Evolutionary conservation across 2,113 vertebrate species (phyloP).

Genomic region (Callocephalon fimbriatum): DNA sequence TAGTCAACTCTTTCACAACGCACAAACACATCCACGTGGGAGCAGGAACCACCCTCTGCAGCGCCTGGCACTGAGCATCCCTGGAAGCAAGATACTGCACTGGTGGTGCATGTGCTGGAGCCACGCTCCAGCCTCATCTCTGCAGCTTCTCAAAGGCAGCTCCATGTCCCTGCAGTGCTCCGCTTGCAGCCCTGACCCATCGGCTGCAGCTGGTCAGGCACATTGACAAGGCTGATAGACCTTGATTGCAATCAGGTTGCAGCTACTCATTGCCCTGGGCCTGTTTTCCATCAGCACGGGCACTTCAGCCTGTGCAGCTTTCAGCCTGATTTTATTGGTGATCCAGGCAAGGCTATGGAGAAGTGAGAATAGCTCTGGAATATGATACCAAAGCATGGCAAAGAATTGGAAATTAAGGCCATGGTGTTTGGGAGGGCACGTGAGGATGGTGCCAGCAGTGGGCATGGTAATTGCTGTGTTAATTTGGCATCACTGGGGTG

Average conservation of each 20-base stretch:
- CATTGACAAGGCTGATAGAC: background rate
- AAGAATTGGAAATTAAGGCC: background rate
- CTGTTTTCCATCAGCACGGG: background rate
- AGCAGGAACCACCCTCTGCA: background rate
- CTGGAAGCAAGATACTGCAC: background rate
- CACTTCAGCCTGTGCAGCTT: background rate
- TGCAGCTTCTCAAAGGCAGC: background rate
- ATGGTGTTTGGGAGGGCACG: fast-evolving
- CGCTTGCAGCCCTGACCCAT: background rate
- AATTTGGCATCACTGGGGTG: background rate
- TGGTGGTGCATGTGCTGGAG: background rate
- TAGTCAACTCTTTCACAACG: background rate
- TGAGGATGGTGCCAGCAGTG: fast-evolving
- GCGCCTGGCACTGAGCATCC: background rate
- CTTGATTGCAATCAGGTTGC: background rate
- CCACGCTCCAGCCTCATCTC: background rate
- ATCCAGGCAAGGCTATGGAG: background rate
- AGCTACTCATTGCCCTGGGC: background rate
- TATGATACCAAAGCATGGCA: fast-evolving
- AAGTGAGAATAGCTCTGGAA: background rate
- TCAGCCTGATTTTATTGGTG: background rate
- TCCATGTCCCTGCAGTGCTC: background rate
- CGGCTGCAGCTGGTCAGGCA: background rate
- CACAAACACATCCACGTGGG: background rate
- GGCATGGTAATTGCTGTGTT: background rate